Evolutionary conservation across 2,888 invertebrate species (phyloP).

Genomic region (Drosophila pseudotalamancana): DNA sequence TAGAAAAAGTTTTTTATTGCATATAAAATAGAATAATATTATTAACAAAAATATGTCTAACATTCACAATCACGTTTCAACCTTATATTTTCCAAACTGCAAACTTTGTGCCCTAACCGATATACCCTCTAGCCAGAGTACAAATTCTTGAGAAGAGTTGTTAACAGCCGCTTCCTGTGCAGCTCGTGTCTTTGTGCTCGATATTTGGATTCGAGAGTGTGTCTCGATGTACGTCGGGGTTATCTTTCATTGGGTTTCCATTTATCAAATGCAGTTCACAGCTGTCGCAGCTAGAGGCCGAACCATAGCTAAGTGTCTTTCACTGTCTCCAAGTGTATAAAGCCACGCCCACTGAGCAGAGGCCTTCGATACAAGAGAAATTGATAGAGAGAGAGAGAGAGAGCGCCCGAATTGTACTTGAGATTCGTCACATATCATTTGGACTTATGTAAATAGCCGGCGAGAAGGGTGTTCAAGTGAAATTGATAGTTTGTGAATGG

Average conservation of each 20-base stretch:
- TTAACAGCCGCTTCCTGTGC: slow-evolving; percentile 49
- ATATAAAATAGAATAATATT: no score
- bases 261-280: slow-evolving; percentile 73
- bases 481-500: slow-evolving; percentile 79
- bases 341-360: slow-evolving; percentile 52
- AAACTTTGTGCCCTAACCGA: neutral
- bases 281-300: slow-evolving; percentile 51
- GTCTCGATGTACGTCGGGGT: slow-evolving; percentile 17
- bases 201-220: slow-evolving; percentile 17
- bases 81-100: no score
- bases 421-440: slow-evolving; percentile 76
- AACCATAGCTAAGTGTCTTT: slow-evolving; percentile 55
- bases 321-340: slow-evolving; percentile 40
- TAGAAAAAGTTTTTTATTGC: no score
- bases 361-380: neutral
- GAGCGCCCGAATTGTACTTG: slow-evolving; percentile 55
- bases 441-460: slow-evolving; percentile 64
- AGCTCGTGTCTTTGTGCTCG: slow-evolving; percentile 11
- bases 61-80: no score
- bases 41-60: no score
- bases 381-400: no score
- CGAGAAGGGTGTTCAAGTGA: slow-evolving; percentile 70
- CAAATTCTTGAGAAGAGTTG: slow-evolving; percentile 28
- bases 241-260: slow-evolving; percentile 42
- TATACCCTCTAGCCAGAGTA: neutral